A percentile compares a stretch with the other conserved stretches of the same genome.
Evolutionary conservation across 2,113 vertebrate species (phyloP).

Genomic region (Cebus imitator): DNA sequence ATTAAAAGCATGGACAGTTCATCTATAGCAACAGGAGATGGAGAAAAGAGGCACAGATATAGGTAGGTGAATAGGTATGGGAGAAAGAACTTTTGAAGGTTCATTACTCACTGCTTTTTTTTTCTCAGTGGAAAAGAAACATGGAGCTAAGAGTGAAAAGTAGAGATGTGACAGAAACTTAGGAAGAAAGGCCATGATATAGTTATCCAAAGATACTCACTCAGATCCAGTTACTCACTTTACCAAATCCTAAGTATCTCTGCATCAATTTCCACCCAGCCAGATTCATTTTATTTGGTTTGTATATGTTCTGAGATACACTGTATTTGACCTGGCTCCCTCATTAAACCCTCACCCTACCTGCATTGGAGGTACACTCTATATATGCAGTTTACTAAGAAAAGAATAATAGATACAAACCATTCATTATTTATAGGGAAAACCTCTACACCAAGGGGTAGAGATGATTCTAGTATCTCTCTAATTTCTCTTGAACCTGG

Average conservation of each 20-base stretch:
- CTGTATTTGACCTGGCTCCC: neutral
- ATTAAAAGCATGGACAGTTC: slow-evolving; percentile 33
- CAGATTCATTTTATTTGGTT: neutral
- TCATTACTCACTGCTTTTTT: neutral
- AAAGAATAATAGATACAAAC: neutral
- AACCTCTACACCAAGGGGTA: neutral
- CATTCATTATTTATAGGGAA: neutral
- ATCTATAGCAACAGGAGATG: slow-evolving; percentile 5
- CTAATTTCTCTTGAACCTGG: neutral
- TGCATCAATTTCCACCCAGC: neutral
- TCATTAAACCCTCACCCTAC: neutral
- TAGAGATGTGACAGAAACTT: neutral
- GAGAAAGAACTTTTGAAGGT: neutral
- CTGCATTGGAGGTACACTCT: neutral
- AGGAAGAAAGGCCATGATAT: neutral
- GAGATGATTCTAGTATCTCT: neutral
- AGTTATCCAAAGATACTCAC: slow-evolving; percentile 3
- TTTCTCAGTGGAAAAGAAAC: slow-evolving; percentile 29
- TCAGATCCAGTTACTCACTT: neutral
- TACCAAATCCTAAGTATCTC: neutral
- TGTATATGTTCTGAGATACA: neutral
- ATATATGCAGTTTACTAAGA: neutral
- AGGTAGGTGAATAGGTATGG: neutral
- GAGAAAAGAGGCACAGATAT: slow-evolving; percentile 7
- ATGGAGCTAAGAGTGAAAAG: neutral